A percentile compares a stretch with the other conserved stretches of the same genome.
Evolutionary conservation across 2,797 vertebrate species (phyloP).

Genomic region (Sciurus vulgaris): DNA sequence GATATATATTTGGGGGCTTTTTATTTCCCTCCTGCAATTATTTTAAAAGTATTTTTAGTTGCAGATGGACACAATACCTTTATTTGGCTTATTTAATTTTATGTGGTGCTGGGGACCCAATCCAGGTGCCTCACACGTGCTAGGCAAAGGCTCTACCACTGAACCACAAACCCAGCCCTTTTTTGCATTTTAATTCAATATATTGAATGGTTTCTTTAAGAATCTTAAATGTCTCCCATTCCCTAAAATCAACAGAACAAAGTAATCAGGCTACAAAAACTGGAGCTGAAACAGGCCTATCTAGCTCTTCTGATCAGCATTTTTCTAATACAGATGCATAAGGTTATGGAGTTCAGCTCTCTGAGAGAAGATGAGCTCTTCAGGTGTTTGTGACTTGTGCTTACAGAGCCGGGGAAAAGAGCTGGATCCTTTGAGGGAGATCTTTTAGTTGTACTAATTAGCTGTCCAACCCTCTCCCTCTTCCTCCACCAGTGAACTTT

Average conservation of each 20-base stretch:
- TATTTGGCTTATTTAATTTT: no score
- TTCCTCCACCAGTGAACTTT: constrained; percentile 2
- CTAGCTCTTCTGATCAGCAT: neutral
- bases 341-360: neutral
- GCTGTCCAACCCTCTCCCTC: neutral
- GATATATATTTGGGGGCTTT: neutral
- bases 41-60: no score
- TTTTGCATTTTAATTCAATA: constrained; percentile 19
- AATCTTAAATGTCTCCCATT: constrained; percentile 1
- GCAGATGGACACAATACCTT: no score
- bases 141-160: no score
- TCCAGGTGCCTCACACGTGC: no score
- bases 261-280: neutral
- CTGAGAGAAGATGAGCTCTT: constrained; percentile 3
- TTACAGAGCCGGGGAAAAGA: constrained; percentile 42
- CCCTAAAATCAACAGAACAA: constrained; percentile 30
- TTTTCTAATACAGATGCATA: neutral
- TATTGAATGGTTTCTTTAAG: constrained; percentile 45
- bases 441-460: constrained; percentile 66
- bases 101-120: no score
- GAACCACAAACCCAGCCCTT: neutral
- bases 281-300: neutral
- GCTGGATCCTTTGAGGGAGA: constrained; percentile 49
- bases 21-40: neutral
- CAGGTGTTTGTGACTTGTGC: constrained; percentile 64